Base-by-base conservation (phyloP, 1,140 invertebrate genomes). In the Teleopsis dalmanni region DNA sequence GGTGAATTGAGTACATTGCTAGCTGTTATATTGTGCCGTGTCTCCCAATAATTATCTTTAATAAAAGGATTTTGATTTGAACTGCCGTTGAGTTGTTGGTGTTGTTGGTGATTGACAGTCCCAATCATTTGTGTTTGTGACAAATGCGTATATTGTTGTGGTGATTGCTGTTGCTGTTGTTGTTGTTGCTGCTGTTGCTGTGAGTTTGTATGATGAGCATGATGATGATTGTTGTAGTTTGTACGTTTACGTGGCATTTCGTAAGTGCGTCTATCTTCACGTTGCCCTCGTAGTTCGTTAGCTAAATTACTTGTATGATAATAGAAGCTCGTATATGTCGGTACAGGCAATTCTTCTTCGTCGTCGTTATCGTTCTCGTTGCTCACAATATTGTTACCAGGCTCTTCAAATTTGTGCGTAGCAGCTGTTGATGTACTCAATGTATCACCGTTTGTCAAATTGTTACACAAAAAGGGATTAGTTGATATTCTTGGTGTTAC, bases 221-320 rank as follows among this genome's bases (percentile, higher is more conserved):
- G 21, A 35, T 47, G 45, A 25, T 42, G 29, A 14, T 38, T 19
- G 3, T 41, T 38, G 33, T 50, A 49, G 29, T 34, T 43, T 23
- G 36, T 41, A 23, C 65, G 59, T 54, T 68, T 68, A 13, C 65
- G 57, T 45, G 58, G 63, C 69, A 68, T 68, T 19, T 69, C 76
- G 78, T 65, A 57, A 49, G 47, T 55, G 14, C 50, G 46, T 27
- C 51, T 55, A 7, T 70, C 80, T 78, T 81, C 81, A 83, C 55
- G 62, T 89, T 86, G 68, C 88, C 18, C 16, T 26, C 10, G 9
- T 18, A 23, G 27, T n/a, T 13, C 34, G 23, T 37, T 47, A 35
- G 14, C 8, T 47, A 34, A 3, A 33, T 22, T 11, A 22, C 36
- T 18, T 22, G 68, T 43, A 69, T 70, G 50, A 51, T 68, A 19